Base-by-base conservation (phyloP, 1,140 invertebrate genomes). In the Neelides sp. region DNA sequence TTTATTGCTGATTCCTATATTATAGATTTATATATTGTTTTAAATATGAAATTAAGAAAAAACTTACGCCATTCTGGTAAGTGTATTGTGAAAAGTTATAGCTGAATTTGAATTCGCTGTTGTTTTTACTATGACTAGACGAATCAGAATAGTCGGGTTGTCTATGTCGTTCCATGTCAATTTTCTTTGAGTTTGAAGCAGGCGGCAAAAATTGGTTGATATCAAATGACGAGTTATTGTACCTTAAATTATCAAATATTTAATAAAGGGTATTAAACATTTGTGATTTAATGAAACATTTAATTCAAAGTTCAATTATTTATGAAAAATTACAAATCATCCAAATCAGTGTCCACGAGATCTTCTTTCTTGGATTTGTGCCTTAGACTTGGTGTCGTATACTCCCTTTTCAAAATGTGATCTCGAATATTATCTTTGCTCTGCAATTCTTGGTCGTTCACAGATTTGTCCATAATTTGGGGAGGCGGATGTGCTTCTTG, bases 11-110 rank as follows among this genome's bases (percentile, higher is more conserved):
- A 34, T 36, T 10, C 34, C 17, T 8, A n/a, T 23, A 28, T 7
- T 36, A 3, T 4, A 28, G 5, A 7, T 3, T n/a, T n/a, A n/a
- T n/a, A n/a, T n/a, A n/a, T n/a, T n/a, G n/a, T n/a, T n/a, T n/a
- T n/a, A n/a, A n/a, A n/a, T n/a, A n/a, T n/a, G n/a, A n/a, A n/a
- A n/a, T n/a, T n/a, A n/a, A n/a, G n/a, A n/a, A n/a, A n/a, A n/a
- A n/a, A 36, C 45, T 34, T 36, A 47, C 45, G 19, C 45, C 45
- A 36, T 47, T 47, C 23, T 19, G 34, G 20, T 35, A 47, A 3
- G n/a, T 15, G 30, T 15, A 36, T 22, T 47, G 13, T 34, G 34
- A 19, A 10, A 47, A 34, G 34, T 36, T 10, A 10, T 10, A 12
- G 10, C 10, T 30, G 34, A 46, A 30, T n/a, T 32, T 30, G 43